Base-by-base conservation (phyloP, 2,888 invertebrate species). In the Drosophila birchii region DNA sequence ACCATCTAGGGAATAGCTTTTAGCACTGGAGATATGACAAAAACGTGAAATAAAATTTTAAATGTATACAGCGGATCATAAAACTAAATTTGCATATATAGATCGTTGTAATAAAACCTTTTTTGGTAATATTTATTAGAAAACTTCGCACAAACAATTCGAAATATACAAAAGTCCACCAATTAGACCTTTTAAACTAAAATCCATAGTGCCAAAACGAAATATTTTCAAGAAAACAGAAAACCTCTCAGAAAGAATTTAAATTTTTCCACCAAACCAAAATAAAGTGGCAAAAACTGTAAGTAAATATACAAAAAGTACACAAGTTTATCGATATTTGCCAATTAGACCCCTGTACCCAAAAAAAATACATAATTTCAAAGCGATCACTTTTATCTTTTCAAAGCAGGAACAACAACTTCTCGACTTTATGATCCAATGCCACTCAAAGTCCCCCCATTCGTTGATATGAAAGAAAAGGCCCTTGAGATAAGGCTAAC, bases 401-500 rank as follows among this genome's bases (percentile, higher is more conserved):
- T 34, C 2, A 41, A 14, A 47, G 26, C 69, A 45, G 20, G 20
- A 36, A 53, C n/a, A 20, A 26, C 20, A 47, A 47, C 45, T 68
- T 39, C 39, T 41, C 20, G 32, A 16, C 36, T 72, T 68, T 68
- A 58, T 59, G 68, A 59, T 59, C 36, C 59, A 58, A 59, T 71
- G 72, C 47, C 71, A 71, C 72, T 56, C 58, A 36, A 47, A 57
- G 47, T 47, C 12, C 39, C 57, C 12, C 34, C 57, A 34, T 67
- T 67, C 23, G 39, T 47, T 16, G 63, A 64, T 64, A 47, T 41
- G 60, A 36, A 36, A 36, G 34, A 16, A 29, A 29, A 26, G 29
- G 36, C 68, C 73, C 68, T 68, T 59, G 59, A 72, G 67, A 68
- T 68, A 72, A 68, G 34, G 23, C 20, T 3, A 71, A 20, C 18